Percentiles rank a stretch among this genome's conserved stretches.
phyloP scores from a whole-genome alignment of 2,888 invertebrate species.

The Scaptomyza reducta region DNA sequence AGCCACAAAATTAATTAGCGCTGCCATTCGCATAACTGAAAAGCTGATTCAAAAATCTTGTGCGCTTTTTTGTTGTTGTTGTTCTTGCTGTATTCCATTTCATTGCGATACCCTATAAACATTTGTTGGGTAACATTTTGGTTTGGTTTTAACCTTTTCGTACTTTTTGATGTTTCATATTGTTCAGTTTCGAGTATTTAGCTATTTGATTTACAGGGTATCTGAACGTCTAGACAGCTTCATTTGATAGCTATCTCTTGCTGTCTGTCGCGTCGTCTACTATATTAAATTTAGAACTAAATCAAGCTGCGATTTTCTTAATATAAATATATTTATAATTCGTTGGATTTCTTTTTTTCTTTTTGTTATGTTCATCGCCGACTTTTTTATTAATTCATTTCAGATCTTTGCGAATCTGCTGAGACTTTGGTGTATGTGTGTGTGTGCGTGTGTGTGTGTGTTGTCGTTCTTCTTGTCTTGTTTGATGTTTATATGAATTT shows the following conservation, averaged over 20 bases:
- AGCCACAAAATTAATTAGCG: constrained; percentile 69
- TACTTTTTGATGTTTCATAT: too few species aligned
- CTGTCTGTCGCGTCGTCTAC: constrained; percentile 19
- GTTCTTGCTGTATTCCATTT: constrained; percentile 12
- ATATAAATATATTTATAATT: constrained; percentile 64
- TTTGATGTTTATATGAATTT: constrained; percentile 70
- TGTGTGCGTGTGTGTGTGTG: constrained; percentile 22
- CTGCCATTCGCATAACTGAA: constrained; percentile 58
- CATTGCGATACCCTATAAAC: constrained; percentile 8
- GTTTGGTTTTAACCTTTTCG: too few species aligned
- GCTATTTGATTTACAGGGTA: constrained; percentile 28
- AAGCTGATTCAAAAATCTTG: constrained; percentile 38
- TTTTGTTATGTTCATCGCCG: constrained; percentile 6
- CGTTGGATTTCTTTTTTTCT: constrained; percentile 21
- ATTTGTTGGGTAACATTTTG: too few species aligned
- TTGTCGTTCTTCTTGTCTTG: constrained; percentile 43
- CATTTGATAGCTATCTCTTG: constrained; percentile 1
- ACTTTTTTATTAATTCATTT: constrained; percentile 55
- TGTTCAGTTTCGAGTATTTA: too few species aligned
- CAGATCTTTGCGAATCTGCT: constrained; percentile 27
- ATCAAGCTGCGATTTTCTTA: constrained; percentile 60
- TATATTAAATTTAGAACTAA: constrained; percentile 53
- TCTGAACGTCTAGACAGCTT: not conserved
- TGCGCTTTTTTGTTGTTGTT: not conserved
- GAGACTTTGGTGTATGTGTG: constrained; percentile 19